Conservation (phyloP, 2,888 invertebrate genomes). For the Thyatira batis region DNA sequence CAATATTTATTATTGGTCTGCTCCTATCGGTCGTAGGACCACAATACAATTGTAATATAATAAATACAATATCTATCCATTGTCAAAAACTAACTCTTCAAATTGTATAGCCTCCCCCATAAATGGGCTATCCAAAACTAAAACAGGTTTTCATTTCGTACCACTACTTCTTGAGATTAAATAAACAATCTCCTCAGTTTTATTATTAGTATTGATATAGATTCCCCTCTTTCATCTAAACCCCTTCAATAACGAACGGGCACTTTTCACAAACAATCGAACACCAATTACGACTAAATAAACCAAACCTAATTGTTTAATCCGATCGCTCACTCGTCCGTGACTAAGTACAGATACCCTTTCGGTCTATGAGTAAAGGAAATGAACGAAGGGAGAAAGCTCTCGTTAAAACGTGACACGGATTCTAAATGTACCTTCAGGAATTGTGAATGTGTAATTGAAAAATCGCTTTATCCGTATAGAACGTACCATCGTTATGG, state of each 20-base stretch:
- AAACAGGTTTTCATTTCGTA: no score
- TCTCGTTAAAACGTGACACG: conserved; percentile 23
- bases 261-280: conserved; percentile 16
- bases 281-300: conserved; percentile 29
- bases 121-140: no score
- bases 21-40: no score
- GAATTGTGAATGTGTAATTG: conserved; percentile 8
- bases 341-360: conserved; percentile 8
- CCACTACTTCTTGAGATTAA: no score
- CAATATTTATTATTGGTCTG: no score
- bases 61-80: background rate
- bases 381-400: conserved; percentile 26
- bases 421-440: conserved; percentile 14
- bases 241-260: background rate
- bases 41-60: no score
- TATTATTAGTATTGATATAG: background rate
- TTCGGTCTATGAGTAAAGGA: conserved; percentile 15
- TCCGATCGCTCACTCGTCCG: conserved; percentile 15
- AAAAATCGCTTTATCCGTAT: conserved; percentile 4
- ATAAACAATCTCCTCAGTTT: no score
- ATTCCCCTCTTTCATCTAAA: background rate
- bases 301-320: conserved; percentile 34
- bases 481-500: conserved; percentile 5
- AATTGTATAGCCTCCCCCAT: no score
- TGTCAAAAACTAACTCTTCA: no score